Evolutionary conservation across 2,113 vertebrate species (phyloP).

Genomic region (Oostethus manadensis): DNA sequence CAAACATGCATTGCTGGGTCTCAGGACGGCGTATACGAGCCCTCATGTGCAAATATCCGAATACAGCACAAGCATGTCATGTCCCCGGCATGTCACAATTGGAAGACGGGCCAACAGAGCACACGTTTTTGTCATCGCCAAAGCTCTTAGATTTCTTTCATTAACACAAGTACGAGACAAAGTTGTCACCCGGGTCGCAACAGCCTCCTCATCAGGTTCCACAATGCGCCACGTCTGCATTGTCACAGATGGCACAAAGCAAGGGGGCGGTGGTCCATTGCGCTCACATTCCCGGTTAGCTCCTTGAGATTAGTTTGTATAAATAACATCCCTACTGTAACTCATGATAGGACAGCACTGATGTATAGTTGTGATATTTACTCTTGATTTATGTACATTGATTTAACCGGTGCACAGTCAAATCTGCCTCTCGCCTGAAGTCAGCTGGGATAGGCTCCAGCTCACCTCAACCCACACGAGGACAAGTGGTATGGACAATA

Average conservation of each 20-base stretch:
- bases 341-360: neutral
- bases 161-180: slow-evolving; percentile 52
- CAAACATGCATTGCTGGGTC: too few relatives aligned
- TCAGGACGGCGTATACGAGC: too few relatives aligned
- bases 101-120: slow-evolving; percentile 17
- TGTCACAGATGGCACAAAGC: slow-evolving; percentile 10
- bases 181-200: neutral
- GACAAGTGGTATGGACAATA: too few relatives aligned
- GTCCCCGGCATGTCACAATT: slow-evolving; percentile 34
- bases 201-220: slow-evolving; percentile 6
- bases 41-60: slow-evolving; percentile 6
- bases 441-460: too few relatives aligned
- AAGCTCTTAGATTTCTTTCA: slow-evolving; percentile 51
- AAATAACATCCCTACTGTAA: neutral
- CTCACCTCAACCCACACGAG: too few relatives aligned
- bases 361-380: neutral
- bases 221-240: slow-evolving; percentile 25
- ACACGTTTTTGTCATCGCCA: slow-evolving; percentile 3
- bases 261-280: neutral
- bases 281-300: neutral
- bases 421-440: too few relatives aligned
- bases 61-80: slow-evolving; percentile 12
- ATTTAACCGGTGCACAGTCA: too few relatives aligned
- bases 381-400: neutral
- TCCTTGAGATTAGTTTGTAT: neutral